phyloP scores from a whole-genome alignment of 2,797 vertebrate genomes.

The Clarias pachynema region DNA sequence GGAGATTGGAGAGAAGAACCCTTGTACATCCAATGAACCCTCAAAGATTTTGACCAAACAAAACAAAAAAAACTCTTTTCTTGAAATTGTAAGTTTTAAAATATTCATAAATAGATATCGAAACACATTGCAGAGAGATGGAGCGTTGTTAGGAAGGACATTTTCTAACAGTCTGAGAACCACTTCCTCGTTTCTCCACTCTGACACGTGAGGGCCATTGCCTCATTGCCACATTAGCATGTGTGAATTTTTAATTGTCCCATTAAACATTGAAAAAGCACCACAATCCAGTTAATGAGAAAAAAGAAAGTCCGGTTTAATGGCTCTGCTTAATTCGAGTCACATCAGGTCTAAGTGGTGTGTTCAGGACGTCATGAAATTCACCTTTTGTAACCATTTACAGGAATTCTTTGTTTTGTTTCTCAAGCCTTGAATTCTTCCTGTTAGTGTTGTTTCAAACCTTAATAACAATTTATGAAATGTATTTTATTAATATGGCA shows the following conservation, averaged over 20 bases:
- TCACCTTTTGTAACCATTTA: neutral
- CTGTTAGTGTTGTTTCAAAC: neutral
- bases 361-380: neutral
- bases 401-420: neutral
- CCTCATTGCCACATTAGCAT: neutral
- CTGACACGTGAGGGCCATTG: neutral
- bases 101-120: neutral
- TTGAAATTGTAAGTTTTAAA: neutral
- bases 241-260: constrained; percentile 8
- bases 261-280: constrained; percentile 6
- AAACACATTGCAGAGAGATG: neutral
- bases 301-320: neutral
- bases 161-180: neutral
- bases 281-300: neutral
- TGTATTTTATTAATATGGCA: too few species aligned
- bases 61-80: neutral
- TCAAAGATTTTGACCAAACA: neutral
- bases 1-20: too few species aligned
- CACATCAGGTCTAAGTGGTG: neutral
- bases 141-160: too few species aligned
- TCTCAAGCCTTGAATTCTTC: neutral
- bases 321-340: neutral
- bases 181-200: neutral
- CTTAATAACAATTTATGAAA: neutral
- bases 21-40: neutral